phyloP scores from a whole-genome alignment of 2,888 invertebrate species.

The Rhabditoides inermis region DNA sequence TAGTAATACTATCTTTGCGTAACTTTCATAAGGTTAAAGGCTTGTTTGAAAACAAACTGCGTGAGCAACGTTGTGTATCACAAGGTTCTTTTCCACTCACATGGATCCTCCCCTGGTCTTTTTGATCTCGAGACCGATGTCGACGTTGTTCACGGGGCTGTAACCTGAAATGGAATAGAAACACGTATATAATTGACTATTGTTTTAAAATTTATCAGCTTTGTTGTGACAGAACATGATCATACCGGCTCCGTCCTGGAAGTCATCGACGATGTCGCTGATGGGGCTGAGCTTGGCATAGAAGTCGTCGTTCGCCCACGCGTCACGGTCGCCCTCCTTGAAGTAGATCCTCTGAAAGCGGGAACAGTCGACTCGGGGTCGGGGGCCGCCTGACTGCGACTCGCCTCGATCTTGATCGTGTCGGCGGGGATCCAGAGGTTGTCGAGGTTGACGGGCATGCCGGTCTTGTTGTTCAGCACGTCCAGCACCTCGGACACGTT shows the following conservation, averaged over 20 bases:
- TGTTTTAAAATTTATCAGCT: neutral
- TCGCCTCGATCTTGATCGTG: slow-evolving; percentile 16
- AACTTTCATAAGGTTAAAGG: no score
- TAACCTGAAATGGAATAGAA: slow-evolving; percentile 16
- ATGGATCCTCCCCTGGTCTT: slow-evolving; percentile 18
- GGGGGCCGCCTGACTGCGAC: neutral
- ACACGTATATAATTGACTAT: neutral
- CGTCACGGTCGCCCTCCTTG: no score
- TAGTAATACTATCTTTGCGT: no score
- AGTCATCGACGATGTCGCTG: slow-evolving; percentile 9
- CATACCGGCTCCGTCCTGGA: slow-evolving; percentile 14
- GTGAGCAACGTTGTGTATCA: no score
- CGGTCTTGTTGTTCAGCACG: slow-evolving; percentile 11
- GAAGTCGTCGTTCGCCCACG: no score
- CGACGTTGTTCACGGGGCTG: slow-evolving; percentile 13
- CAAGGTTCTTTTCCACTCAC: no score
- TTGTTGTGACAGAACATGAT: slow-evolving; percentile 17
- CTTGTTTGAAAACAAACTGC: no score
- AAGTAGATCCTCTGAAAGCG: slow-evolving; percentile 17
- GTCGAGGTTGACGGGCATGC: slow-evolving; percentile 16
- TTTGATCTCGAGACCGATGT: slow-evolving; percentile 21
- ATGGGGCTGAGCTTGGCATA: no score
- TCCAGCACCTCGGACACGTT: slow-evolving; percentile 9
- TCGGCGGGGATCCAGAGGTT: slow-evolving; percentile 24
- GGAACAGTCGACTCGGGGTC: neutral